A percentile compares a stretch with the other conserved stretches of the same genome.
These are phyloP conservation scores for Melitaea athalia DNA, from an alignment of 2,888 invertebrate species.

Conservation along the genomic window DNA sequence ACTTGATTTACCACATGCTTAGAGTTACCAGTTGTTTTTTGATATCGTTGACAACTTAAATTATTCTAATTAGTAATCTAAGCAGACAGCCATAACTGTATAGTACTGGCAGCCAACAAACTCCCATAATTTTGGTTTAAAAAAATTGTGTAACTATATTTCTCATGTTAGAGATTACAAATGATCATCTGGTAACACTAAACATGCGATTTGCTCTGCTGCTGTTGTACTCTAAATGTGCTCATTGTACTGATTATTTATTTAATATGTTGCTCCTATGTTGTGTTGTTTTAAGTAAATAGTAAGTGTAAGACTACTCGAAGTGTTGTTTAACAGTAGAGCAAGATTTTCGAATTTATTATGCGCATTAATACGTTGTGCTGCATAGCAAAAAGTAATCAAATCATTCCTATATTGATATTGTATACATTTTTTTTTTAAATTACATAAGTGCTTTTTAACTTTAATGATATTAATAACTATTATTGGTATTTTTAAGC, in stretches of 20 bases:
- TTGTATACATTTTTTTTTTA: not conserved
- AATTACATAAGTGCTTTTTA: conserved; percentile 7
- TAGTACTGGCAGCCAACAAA: no score
- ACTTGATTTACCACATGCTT: not conserved
- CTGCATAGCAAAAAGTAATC: not conserved
- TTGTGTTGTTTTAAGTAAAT: conserved; percentile 35
- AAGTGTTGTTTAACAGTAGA: conserved; percentile 17
- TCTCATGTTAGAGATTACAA: no score
- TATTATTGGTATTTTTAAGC: conserved; percentile 18
- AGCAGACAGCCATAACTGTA: not conserved
- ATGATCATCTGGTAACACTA: conserved; percentile 10
- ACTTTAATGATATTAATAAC: conserved; percentile 13
- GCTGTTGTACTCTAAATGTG: conserved; percentile 23
- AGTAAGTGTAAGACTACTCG: conserved; percentile 24
- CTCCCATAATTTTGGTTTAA: no score
- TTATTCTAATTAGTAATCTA: not conserved
- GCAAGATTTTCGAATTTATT: conserved; percentile 14
- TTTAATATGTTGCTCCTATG: conserved; percentile 34
- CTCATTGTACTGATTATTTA: conserved; percentile 38
- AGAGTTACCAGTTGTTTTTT: conserved; percentile 16
- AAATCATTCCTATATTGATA: conserved; percentile 14
- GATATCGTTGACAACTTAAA: not conserved
- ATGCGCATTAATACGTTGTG: conserved; percentile 8
- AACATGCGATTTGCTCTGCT: conserved; percentile 7
- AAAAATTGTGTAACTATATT: no score